Conservation (phyloP, 2,888 invertebrate species). For the Clistopyga incitator region DNA sequence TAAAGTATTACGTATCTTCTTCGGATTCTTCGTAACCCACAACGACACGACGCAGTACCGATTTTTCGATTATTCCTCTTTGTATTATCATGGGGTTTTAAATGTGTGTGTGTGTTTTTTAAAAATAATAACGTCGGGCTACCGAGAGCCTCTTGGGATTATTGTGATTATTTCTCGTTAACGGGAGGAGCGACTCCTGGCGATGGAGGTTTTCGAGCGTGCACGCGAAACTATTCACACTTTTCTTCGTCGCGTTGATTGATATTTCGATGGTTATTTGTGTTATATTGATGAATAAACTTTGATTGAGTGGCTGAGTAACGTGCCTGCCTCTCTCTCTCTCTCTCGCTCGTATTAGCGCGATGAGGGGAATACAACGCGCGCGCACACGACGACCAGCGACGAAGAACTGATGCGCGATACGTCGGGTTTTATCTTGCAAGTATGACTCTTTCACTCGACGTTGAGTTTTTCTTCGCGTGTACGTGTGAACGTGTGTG, state of each 20-base stretch:
- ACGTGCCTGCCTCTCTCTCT: background rate
- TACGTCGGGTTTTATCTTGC: conserved; percentile 44
- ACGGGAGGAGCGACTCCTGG: conserved; percentile 52
- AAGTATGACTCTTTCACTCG: conserved; percentile 51
- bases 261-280: background rate
- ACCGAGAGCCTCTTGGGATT: background rate
- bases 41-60: conserved; percentile 20
- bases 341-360: conserved; percentile 14
- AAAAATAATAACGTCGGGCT: background rate
- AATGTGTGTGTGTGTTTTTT: no score
- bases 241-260: background rate
- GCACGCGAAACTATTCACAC: conserved; percentile 29
- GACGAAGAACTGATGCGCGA: conserved; percentile 62
- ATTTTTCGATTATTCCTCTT: background rate
- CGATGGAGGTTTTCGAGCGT: conserved; percentile 23
- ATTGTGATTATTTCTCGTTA: conserved; percentile 46
- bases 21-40: conserved; percentile 1
- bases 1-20: conserved; percentile 25
- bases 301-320: background rate
- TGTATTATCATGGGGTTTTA: background rate
- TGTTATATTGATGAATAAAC: background rate
- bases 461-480: conserved; percentile 4
- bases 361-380: conserved; percentile 35
- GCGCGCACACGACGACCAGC: conserved; percentile 53
- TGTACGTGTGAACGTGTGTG: conserved; percentile 14